phyloP scores from a whole-genome alignment of 2,113 vertebrate species.

The Delphinapterus leucas region DNA sequence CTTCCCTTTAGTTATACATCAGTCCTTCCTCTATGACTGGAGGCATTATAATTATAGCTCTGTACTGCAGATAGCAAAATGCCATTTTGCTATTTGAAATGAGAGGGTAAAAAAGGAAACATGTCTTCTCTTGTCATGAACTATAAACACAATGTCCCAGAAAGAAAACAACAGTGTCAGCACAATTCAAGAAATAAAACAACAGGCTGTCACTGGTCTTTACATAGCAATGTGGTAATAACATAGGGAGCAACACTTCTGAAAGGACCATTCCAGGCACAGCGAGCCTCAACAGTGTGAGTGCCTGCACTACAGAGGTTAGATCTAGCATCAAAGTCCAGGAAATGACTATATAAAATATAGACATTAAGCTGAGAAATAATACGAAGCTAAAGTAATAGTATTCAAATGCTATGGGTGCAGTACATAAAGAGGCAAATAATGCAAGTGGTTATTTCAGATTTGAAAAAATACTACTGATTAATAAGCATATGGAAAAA shows the following conservation, averaged over 20 bases:
- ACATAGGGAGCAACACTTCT: background rate
- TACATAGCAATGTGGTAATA: background rate
- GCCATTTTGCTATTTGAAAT: background rate
- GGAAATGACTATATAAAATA: background rate
- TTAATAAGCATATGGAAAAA: background rate
- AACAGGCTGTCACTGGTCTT: background rate
- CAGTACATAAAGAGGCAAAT: background rate
- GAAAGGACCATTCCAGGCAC: background rate
- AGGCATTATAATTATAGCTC: background rate
- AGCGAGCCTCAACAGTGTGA: background rate
- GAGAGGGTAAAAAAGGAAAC: background rate
- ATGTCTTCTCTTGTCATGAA: background rate
- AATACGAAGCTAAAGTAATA: background rate
- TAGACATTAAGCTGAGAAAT: background rate
- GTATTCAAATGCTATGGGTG: background rate
- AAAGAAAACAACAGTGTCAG: conserved; percentile 31
- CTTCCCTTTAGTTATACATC: background rate
- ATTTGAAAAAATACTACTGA: background rate
- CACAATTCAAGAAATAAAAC: conserved; percentile 24
- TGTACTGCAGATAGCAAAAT: background rate
- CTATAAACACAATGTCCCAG: conserved; percentile 13
- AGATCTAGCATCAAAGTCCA: background rate
- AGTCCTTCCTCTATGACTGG: background rate
- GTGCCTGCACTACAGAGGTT: background rate
- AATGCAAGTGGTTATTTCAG: background rate